Conservation (phyloP, 2,113 vertebrate species). For the Percopsis transmontana region DNA sequence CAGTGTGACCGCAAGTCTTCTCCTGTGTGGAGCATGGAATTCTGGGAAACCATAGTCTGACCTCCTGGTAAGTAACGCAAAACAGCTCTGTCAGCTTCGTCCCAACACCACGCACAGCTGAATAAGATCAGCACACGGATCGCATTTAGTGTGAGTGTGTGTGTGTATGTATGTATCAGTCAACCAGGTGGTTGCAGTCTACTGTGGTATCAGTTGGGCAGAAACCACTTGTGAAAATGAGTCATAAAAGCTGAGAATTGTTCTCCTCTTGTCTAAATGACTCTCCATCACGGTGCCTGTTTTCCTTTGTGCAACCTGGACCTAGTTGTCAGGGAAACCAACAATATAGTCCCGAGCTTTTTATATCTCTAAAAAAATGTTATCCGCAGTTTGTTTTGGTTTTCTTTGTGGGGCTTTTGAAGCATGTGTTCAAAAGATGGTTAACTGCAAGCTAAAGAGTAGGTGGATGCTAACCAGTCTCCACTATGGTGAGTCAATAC, state of each 20-base stretch:
- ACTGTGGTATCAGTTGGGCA: slow-evolving; percentile 52
- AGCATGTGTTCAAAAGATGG: slow-evolving; percentile 11
- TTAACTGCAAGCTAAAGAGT: neutral
- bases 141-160: slow-evolving; percentile 1
- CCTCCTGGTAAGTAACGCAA: slow-evolving; percentile 34
- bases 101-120: slow-evolving; percentile 51
- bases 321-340: slow-evolving; percentile 31
- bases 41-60: neutral
- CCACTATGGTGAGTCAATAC: slow-evolving; percentile 10
- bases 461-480: neutral
- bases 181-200: slow-evolving; percentile 53
- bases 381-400: slow-evolving; percentile 35
- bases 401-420: slow-evolving; percentile 38
- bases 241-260: slow-evolving; percentile 48
- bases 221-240: slow-evolving; percentile 54
- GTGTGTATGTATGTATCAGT: slow-evolving; percentile 8
- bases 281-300: slow-evolving; percentile 22
- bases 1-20: slow-evolving; percentile 10
- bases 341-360: slow-evolving; percentile 37
- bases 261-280: slow-evolving; percentile 3
- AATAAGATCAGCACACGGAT: slow-evolving; percentile 44
- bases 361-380: slow-evolving; percentile 17
- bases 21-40: too few species aligned
- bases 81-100: slow-evolving; percentile 37
- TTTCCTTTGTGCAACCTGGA: slow-evolving; percentile 37